A percentile compares a stretch with the other conserved stretches of the same genome.
phyloP scores from a whole-genome alignment of 2,113 vertebrate genomes.

The Odocoileus virginianus region DNA sequence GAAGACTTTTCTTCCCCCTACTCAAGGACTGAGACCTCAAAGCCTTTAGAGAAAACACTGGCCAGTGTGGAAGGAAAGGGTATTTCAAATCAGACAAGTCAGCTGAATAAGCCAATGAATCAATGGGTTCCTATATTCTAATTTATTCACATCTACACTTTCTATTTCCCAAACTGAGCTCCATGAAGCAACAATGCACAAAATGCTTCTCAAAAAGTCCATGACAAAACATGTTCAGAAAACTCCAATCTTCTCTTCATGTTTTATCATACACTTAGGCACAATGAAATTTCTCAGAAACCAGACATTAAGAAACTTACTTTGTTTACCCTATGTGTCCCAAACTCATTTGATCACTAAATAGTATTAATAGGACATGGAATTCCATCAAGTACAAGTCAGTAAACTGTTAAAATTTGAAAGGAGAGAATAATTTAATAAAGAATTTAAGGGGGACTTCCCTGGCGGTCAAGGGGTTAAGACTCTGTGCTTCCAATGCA shows the following conservation, averaged over 20 bases:
- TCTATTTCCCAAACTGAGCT: background rate
- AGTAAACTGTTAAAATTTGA: background rate
- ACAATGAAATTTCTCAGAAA: background rate
- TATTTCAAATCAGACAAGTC: background rate
- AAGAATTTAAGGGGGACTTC: background rate
- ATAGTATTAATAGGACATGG: background rate
- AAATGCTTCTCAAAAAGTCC: background rate
- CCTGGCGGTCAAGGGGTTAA: too few species aligned
- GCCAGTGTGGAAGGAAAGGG: background rate
- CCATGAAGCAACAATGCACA: background rate
- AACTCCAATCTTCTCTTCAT: background rate
- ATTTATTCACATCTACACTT: background rate
- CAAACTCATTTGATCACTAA: background rate
- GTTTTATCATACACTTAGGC: background rate
- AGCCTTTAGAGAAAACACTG: background rate
- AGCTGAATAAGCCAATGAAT: background rate
- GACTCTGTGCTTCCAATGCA: too few species aligned
- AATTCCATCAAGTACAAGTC: background rate
- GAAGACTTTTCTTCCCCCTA: background rate
- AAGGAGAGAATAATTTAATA: background rate
- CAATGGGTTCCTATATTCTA: background rate
- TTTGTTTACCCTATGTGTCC: background rate
- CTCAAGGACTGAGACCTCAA: background rate
- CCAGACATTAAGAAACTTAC: background rate
- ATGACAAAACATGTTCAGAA: background rate